These are phyloP conservation scores for Psammodynastes pulverulentus DNA, from an alignment of 2,113 vertebrate species.

Conservation along the genomic window DNA sequence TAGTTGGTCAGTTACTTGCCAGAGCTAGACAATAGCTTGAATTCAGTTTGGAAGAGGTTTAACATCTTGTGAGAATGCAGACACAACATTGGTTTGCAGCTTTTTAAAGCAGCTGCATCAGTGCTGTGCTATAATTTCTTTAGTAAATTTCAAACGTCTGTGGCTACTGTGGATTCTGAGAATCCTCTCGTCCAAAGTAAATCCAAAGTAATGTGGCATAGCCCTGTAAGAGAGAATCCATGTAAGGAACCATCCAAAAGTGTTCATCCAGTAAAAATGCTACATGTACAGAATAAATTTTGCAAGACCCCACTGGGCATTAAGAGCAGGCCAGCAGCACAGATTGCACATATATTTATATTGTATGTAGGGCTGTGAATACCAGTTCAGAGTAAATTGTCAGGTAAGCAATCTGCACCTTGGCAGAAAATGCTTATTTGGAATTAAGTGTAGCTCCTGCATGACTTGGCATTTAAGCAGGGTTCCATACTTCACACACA, in stretches of 20 bases:
- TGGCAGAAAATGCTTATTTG: neutral
- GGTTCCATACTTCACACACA: neutral
- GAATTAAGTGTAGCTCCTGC: neutral
- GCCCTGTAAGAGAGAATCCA: neutral
- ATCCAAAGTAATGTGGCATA: neutral
- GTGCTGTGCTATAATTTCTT: neutral
- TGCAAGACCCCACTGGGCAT: neutral
- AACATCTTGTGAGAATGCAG: neutral
- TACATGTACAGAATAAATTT: neutral
- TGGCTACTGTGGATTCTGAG: neutral
- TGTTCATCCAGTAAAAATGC: neutral
- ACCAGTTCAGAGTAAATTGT: neutral
- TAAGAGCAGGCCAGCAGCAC: neutral
- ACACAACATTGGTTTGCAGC: neutral
- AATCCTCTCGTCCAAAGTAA: neutral
- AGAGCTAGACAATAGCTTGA: neutral
- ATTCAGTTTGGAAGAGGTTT: neutral
- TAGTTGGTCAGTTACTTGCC: neutral
- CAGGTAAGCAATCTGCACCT: neutral
- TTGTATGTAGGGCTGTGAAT: neutral
- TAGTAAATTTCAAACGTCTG: neutral
- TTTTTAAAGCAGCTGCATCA: neutral
- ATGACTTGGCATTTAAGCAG: neutral
- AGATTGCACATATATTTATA: neutral
- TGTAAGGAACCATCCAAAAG: neutral